A percentile compares a stretch with the other conserved stretches of the same genome.
These are phyloP conservation scores for Catocala fraxini DNA, from an alignment of 2,888 invertebrate species.

Conservation along the genomic window DNA sequence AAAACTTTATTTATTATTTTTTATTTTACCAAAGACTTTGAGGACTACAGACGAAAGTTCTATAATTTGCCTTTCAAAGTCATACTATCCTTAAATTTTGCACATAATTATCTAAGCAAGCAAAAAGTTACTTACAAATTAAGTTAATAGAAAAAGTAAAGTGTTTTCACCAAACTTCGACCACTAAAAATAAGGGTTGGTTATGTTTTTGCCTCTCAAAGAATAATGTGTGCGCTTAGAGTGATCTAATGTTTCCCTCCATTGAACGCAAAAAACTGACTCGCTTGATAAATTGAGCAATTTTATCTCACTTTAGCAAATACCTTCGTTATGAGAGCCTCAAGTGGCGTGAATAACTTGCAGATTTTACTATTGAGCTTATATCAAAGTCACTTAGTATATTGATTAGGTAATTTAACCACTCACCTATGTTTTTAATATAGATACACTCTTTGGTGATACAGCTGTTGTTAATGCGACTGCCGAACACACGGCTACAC, in stretches of 20 bases:
- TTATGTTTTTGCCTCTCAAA: conserved; percentile 32
- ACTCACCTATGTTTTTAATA: no score
- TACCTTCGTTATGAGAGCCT: conserved; percentile 23
- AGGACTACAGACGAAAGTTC: no score
- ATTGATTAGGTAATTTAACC: no score
- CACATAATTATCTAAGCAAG: no score
- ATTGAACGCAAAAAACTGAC: conserved; percentile 49
- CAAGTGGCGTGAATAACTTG: conserved; percentile 38
- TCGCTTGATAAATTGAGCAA: conserved; percentile 53
- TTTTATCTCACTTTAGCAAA: conserved; percentile 48
- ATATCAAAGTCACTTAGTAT: neutral
- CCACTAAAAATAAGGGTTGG: conserved; percentile 28
- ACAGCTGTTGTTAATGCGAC: no score
- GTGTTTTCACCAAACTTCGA: conserved; percentile 20
- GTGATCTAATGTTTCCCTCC: conserved; percentile 48
- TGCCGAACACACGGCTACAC: no score
- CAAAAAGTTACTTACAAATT: no score
- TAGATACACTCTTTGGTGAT: no score
- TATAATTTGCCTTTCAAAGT: no score
- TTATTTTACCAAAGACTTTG: no score
- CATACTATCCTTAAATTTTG: no score
- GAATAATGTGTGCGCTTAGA: conserved; percentile 49
- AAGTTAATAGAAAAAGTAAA: neutral
- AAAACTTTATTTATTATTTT: no score
- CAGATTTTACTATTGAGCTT: conserved; percentile 33